These are phyloP conservation scores for Zosterops pallidus DNA, from an alignment of 2,113 vertebrate genomes.

Conservation along the genomic window DNA sequence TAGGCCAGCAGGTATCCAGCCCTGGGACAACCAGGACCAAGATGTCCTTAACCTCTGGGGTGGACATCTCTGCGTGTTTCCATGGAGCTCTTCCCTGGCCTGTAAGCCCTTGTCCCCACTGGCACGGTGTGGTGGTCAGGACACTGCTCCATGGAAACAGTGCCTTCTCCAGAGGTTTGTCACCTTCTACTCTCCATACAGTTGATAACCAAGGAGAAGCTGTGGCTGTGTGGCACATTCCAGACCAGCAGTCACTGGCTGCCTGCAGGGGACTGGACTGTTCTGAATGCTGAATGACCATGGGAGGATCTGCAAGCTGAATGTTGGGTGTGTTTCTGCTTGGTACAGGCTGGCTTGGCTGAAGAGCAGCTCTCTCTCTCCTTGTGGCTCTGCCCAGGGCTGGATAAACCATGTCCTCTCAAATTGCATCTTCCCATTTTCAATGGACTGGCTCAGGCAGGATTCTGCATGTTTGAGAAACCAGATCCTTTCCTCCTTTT, in stretches of 20 bases:
- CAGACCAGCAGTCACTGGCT: not conserved
- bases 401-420: not conserved
- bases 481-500: not conserved
- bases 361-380: not conserved
- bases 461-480: not conserved
- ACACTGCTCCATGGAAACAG: not conserved
- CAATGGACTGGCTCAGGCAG: not conserved
- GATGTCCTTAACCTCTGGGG: not conserved
- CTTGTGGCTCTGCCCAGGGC: not conserved
- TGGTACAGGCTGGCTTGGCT: not conserved
- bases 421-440: not conserved
- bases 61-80: not conserved
- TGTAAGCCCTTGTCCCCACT: not conserved
- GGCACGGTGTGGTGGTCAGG: accelerated
- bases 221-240: not conserved
- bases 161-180: not conserved
- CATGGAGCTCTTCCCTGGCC: not conserved
- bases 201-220: not conserved
- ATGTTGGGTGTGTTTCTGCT: not conserved
- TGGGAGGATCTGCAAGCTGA: not conserved
- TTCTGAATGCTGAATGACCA: not conserved
- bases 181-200: not conserved
- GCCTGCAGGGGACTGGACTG: not conserved
- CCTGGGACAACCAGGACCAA: not conserved
- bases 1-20: not conserved